Percentiles rank a stretch among this genome's conserved stretches.
These are phyloP conservation scores for Chrysolina americana DNA, from an alignment of 2,888 invertebrate species.

Conservation along the genomic window DNA sequence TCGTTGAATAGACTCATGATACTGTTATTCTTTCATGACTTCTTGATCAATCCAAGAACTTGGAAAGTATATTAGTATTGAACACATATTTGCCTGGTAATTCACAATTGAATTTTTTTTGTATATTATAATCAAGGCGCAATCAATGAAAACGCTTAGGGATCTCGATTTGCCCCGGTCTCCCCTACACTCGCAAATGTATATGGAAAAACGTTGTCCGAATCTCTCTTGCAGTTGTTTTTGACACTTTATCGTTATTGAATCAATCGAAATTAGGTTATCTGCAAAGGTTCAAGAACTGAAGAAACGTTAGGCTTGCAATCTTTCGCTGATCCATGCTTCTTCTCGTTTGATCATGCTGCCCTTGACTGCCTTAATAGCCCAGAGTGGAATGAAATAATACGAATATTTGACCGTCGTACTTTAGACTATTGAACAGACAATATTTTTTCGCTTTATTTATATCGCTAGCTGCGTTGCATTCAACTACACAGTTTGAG, in stretches of 20 bases:
- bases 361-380: background rate
- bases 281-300: background rate
- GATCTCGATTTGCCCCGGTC: no score
- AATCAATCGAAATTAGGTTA: constrained; percentile 6
- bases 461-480: background rate
- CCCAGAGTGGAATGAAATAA: background rate
- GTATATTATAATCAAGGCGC: no score
- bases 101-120: no score
- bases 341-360: background rate
- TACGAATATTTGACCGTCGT: constrained; percentile 14
- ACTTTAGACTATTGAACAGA: constrained; percentile 25
- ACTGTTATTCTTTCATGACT: no score
- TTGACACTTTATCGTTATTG: background rate
- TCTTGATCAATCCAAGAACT: no score
- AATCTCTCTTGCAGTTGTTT: background rate
- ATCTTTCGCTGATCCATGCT: background rate
- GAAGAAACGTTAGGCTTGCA: background rate
- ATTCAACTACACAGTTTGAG: constrained; percentile 1
- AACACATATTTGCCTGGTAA: no score
- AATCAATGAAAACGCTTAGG: no score
- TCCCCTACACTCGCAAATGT: no score
- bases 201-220: no score
- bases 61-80: no score
- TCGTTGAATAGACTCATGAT: no score
- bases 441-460: constrained; percentile 21